Evolutionary conservation across 2,888 invertebrate species (phyloP).

Genomic region (Chorisops tibialis): DNA sequence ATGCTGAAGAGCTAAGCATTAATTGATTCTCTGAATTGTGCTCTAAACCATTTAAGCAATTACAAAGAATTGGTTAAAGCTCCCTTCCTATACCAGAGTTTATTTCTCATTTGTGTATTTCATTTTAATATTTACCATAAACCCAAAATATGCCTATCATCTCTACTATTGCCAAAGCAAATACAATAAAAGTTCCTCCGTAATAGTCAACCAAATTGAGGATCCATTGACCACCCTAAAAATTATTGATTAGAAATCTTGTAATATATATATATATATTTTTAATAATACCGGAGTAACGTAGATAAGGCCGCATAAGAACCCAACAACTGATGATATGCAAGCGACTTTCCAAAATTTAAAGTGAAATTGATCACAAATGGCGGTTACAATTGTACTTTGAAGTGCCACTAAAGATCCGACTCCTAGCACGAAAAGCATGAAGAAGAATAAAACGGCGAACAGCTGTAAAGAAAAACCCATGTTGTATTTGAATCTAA

Average conservation of each 20-base stretch:
- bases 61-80: too few relatives aligned
- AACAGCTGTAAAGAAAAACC: constrained; percentile 61
- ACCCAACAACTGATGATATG: constrained; percentile 57
- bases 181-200: constrained; percentile 61
- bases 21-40: too few relatives aligned
- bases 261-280: not conserved
- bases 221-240: constrained; percentile 61
- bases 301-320: constrained; percentile 65
- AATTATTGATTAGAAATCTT: constrained; percentile 34
- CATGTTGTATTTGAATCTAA: constrained; percentile 12
- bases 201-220: constrained; percentile 60
- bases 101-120: too few relatives aligned
- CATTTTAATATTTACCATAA: constrained; percentile 59
- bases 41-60: too few relatives aligned
- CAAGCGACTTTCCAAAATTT: constrained; percentile 62
- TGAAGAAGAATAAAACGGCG: constrained; percentile 74
- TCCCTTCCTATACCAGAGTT: too few relatives aligned
- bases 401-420: constrained; percentile 73
- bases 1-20: too few relatives aligned
- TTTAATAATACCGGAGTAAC: constrained; percentile 65
- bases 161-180: constrained; percentile 59
- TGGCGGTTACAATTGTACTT: constrained; percentile 64
- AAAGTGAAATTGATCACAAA: constrained; percentile 63
- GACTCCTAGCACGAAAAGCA: constrained; percentile 74
- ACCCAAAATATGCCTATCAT: constrained; percentile 58